Base-by-base conservation (phyloP, 1,140 invertebrate species). In the Caenorhabditis briggsae region DNA sequence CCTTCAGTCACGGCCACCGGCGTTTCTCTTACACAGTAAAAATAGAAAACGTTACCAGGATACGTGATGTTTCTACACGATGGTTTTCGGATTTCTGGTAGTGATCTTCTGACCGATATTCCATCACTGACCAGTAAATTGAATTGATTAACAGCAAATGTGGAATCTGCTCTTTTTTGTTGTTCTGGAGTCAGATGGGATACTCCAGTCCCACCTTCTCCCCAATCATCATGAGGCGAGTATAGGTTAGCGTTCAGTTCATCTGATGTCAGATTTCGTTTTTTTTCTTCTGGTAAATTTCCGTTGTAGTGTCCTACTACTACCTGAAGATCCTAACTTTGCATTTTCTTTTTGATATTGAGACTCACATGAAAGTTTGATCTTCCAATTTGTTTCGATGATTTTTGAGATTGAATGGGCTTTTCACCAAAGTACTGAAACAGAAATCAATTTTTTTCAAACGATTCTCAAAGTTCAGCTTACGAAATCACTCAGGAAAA, bases 41-140 rank as follows among this genome's bases (percentile, higher is more conserved):
- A 70, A 53, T 61, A 12, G 2, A 87, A n/a, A 33, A 1, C 33
- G 33, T 33, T 33, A 33, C 86, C 90, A 91, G 53, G 93, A 85
- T 90, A 93, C 8, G 55, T 85, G 20, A 89, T 90, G 9, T 84
- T 65, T 8, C 87, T 87, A 74, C 91, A 92, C 16, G 89, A 55
- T 43, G 84, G 55, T 83, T 89, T 95, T 91, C 98, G 94, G 83
- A 98, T 96, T 94, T 99, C 98, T 23, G 96, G 95, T 18, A 99
- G 94, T 9, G 96, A 97, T 90, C 98, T 94, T 94, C 99, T 99
- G 53, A 99, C 93, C 53, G 97, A 97, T 89, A 99, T 98, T 94
- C 96, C 96, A 93, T 99, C 97, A 93, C 96, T 98, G 65, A 97
- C 97, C 92, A 98, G 93, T 88, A 99, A 94, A 94, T 99, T 99